phyloP scores from a whole-genome alignment of 2,113 vertebrate species.

The Ceyx melanurus region DNA sequence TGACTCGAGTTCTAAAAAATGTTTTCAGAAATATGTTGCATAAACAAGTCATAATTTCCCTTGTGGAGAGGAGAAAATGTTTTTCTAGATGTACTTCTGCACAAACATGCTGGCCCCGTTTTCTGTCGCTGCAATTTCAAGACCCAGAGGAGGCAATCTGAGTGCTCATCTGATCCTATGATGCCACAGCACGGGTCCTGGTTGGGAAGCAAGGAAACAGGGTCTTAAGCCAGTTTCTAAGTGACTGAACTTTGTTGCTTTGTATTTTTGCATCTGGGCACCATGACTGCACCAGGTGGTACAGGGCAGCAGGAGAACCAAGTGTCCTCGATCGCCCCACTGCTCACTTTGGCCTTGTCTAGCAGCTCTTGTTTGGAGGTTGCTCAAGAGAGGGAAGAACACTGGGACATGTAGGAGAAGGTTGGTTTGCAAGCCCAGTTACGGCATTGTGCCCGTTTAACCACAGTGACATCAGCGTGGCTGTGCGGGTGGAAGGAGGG shows the following conservation, averaged over 20 bases:
- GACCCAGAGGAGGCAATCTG: background rate
- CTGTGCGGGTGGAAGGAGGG: background rate
- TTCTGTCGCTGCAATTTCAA: background rate
- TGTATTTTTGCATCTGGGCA: rapidly evolving
- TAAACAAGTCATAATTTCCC: conserved; percentile 67
- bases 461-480: background rate
- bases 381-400: background rate
- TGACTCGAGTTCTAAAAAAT: conserved; percentile 67
- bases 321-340: rapidly evolving
- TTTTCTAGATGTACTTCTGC: conserved; percentile 37
- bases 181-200: background rate
- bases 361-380: background rate
- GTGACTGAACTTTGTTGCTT: rapidly evolving
- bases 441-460: background rate
- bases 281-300: background rate
- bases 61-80: conserved; percentile 12
- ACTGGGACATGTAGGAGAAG: rapidly evolving
- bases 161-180: rapidly evolving
- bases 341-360: background rate
- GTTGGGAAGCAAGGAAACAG: background rate
- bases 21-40: conserved; percentile 66
- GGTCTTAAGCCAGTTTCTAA: background rate
- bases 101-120: background rate
- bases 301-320: too few species aligned
- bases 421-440: background rate